Base-by-base conservation (phyloP, 2,888 invertebrate species). In the Thera britannica region DNA sequence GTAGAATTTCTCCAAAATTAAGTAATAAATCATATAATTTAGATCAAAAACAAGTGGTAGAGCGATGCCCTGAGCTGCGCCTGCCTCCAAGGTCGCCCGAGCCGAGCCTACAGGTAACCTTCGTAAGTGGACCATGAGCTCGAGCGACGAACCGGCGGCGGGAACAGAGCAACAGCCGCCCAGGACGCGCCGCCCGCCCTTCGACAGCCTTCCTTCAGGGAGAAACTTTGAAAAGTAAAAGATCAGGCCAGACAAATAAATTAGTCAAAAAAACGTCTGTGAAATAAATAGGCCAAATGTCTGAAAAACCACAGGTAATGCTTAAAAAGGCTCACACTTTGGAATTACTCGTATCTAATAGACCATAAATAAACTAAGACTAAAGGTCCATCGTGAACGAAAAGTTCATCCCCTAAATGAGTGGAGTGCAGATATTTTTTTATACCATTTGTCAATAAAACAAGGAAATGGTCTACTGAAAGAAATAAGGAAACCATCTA, bases 161-260 rank as follows among this genome's bases (percentile, higher is more conserved):
- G 9, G 59, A 61, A 34, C 4, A 52, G 63, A 49, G 69, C 67
- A 71, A 68, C 72, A 75, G 66, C 77, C 80, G 78, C 73, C 61
- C 67, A 71, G 73, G 71, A 67, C 73, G 62, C 54, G 48, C 67
- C 62, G 68, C 56, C 71, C 68, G 71, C 63, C 72, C 71, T 67
- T 65, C 71, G 48, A n/a, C n/a, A 59, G 57, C 64, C 68, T 67
- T 67, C 67, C 62, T 51, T 44, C 23, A 38, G 9, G n/a, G 8
- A 46, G 9, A 46, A 46, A 46, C 7, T 46, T 46, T 9, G 9
- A 7, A 52, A 34, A 34, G 6, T 52, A 34, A 51, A 51, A 8
- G 23, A 8, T 34, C 34, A 9, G 52, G 52, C 52, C 34, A 52
- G 8, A 52, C 52, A 34, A 52, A 52, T 52, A 52, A 52, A 52